Conservation (phyloP, 2,797 vertebrate genomes). For the Coluber constrictor region DNA sequence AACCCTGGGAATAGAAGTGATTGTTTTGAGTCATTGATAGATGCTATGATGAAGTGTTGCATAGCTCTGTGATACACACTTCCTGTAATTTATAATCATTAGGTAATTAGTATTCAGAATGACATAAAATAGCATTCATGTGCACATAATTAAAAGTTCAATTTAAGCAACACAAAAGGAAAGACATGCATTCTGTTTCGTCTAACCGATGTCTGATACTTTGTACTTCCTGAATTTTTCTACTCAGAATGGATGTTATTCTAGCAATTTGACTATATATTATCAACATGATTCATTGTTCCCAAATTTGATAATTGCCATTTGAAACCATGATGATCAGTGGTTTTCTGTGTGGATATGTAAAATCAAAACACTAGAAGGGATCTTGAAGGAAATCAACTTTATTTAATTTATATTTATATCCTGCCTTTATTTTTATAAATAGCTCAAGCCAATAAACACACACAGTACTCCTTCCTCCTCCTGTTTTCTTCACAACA, state of each 20-base stretch:
- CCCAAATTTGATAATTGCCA: not conserved
- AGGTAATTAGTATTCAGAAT: not conserved
- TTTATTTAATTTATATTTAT: not conserved
- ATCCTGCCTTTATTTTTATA: not conserved
- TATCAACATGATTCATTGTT: not conserved
- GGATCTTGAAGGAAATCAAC: not conserved
- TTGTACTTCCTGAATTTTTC: not conserved
- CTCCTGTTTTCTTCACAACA: not conserved
- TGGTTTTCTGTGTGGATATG: not conserved
- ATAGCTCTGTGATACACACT: not conserved
- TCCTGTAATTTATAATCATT: not conserved
- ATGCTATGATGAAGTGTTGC: not conserved
- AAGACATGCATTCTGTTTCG: not conserved
- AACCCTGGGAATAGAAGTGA: not conserved
- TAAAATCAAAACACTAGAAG: not conserved
- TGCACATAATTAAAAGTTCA: not conserved
- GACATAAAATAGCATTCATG: not conserved
- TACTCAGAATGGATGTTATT: not conserved
- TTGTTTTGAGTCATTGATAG: not conserved
- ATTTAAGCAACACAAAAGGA: not conserved
- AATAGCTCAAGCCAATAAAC: not conserved
- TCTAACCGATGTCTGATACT: not conserved
- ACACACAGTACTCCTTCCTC: not conserved
- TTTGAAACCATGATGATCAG: not conserved
- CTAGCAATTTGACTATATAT: not conserved